These are phyloP conservation scores for Chromobotia macracanthus DNA, from an alignment of 2,797 vertebrate genomes.

Conservation along the genomic window DNA sequence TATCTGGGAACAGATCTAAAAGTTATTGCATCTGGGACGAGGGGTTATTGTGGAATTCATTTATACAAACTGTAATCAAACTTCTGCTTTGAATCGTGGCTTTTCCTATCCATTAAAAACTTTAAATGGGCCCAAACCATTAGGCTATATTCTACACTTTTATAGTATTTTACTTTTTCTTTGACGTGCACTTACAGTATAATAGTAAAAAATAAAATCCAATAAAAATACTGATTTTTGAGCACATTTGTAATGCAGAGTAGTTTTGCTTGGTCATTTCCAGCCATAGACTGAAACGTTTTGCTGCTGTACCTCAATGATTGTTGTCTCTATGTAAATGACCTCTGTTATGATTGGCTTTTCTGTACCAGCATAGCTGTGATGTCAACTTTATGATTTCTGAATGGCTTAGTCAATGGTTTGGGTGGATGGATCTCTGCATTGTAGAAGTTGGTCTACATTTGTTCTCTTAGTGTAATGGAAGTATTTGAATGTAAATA, in stretches of 20 bases:
- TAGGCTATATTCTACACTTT: background rate
- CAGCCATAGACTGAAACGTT: too few species aligned
- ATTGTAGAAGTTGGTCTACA: too few species aligned
- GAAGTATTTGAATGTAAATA: too few species aligned
- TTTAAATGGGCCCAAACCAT: background rate
- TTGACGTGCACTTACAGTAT: background rate
- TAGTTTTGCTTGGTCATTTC: too few species aligned
- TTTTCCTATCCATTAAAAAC: background rate
- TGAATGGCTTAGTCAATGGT: too few species aligned
- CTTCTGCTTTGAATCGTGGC: slow-evolving; percentile 2
- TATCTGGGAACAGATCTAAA: slow-evolving; percentile 40
- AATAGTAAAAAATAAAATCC: background rate
- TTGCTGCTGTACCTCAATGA: too few species aligned
- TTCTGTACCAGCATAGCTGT: too few species aligned
- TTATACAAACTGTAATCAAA: slow-evolving; percentile 42
- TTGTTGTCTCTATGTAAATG: too few species aligned
- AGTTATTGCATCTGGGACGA: slow-evolving; percentile 45
- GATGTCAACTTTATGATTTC: too few species aligned
- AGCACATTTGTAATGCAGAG: background rate
- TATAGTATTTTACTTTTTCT: background rate
- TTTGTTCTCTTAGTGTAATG: too few species aligned
- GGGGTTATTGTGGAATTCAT: slow-evolving; percentile 49
- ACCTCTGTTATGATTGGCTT: too few species aligned
- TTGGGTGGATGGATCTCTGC: too few species aligned
- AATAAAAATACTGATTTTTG: background rate